A percentile compares a stretch with the other conserved stretches of the same genome.
Evolutionary conservation across 2,888 invertebrate genomes (phyloP).

Genomic region (Liodrosophila aerea): DNA sequence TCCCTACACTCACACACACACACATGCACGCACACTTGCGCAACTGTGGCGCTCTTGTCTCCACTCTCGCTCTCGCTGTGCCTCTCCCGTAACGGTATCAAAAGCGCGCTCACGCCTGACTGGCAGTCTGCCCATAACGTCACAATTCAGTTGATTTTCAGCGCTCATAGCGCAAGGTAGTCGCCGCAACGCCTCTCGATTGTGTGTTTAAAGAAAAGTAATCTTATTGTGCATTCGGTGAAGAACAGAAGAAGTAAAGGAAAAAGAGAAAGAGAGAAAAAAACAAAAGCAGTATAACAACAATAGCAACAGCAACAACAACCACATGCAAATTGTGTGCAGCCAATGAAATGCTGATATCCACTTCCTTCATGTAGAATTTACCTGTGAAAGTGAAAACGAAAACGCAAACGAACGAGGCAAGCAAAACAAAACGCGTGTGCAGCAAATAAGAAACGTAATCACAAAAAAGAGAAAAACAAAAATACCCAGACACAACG

Average conservation of each 20-base stretch:
- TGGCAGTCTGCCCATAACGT: constrained; percentile 36
- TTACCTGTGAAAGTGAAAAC: constrained; percentile 78
- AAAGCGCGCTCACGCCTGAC: constrained; percentile 45
- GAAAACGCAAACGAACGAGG: constrained; percentile 74
- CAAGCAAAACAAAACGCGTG: constrained; percentile 74
- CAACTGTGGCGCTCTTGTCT: constrained; percentile 36
- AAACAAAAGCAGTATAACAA: constrained; percentile 8
- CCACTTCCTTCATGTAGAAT: constrained; percentile 51
- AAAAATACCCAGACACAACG: constrained; percentile 7
- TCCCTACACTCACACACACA: constrained; percentile 10
- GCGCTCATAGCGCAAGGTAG: constrained; percentile 63
- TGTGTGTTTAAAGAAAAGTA: constrained; percentile 14
- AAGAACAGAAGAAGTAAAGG: constrained; percentile 14
- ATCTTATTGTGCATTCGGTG: constrained; percentile 27
- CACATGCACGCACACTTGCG: constrained; percentile 38
- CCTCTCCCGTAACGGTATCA: constrained; percentile 61
- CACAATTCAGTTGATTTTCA: constrained; percentile 55
- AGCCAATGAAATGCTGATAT: constrained; percentile 30
- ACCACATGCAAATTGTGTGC: constrained; percentile 19
- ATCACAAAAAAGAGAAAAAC: constrained; percentile 17
- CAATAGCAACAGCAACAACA: constrained; percentile 15
- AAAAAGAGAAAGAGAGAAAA: constrained; percentile 6
- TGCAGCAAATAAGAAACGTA: constrained; percentile 35
- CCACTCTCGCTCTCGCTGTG: constrained; percentile 7
- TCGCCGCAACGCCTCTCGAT: constrained; percentile 40